These are phyloP conservation scores for Nomada hirtipes DNA, from an alignment of 2,888 invertebrate genomes.

Conservation along the genomic window DNA sequence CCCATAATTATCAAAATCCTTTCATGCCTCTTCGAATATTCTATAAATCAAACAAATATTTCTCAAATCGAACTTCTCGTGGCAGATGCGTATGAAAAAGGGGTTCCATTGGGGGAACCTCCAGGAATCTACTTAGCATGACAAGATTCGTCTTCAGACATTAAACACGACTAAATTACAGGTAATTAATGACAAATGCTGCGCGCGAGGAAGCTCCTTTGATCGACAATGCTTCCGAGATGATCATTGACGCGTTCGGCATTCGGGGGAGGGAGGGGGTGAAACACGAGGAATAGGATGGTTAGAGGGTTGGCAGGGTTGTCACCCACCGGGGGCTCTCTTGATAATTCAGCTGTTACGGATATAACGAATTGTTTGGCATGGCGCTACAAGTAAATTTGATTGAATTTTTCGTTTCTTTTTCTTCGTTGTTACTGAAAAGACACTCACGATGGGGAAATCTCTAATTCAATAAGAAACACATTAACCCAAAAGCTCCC, in stretches of 20 bases:
- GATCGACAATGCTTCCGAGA: constrained; percentile 77
- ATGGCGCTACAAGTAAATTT: constrained; percentile 59
- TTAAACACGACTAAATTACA: constrained; percentile 9
- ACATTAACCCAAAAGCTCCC: background rate
- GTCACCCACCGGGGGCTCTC: constrained; percentile 77
- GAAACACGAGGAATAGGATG: constrained; percentile 82
- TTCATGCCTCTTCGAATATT: too few species aligned
- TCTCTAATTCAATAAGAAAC: background rate
- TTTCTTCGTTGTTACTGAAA: constrained; percentile 48
- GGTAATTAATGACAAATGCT: constrained; percentile 38
- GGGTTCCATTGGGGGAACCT: background rate
- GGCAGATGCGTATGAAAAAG: background rate
- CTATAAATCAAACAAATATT: background rate
- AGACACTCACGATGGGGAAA: constrained; percentile 69
- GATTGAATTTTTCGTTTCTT: constrained; percentile 54
- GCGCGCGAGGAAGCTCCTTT: constrained; percentile 67
- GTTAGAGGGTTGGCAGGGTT: constrained; percentile 76
- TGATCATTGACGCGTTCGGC: constrained; percentile 80
- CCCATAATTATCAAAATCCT: background rate
- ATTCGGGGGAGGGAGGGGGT: constrained; percentile 83
- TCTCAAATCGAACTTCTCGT: background rate
- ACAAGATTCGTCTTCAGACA: background rate
- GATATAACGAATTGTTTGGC: constrained; percentile 65
- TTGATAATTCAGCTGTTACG: constrained; percentile 74
- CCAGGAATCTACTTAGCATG: background rate